phyloP scores from a whole-genome alignment of 2,888 invertebrate species.

The Meteorus colon region DNA sequence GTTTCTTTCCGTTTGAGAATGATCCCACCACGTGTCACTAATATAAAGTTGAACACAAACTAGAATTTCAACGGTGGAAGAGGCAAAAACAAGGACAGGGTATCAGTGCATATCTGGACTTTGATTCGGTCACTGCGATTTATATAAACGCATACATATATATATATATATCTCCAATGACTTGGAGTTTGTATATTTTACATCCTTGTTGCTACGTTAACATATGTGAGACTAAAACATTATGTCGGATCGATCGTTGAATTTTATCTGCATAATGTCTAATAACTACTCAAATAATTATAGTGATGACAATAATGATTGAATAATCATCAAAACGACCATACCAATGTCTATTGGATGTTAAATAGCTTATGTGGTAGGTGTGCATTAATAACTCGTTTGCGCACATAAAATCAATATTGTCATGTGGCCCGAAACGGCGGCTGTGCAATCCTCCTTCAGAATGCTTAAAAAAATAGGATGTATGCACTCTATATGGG shows the following conservation, averaged over 20 bases:
- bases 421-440: constrained; percentile 49
- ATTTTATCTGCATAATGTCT: background rate
- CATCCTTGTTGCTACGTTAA: background rate
- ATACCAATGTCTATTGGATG: background rate
- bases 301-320: background rate
- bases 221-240: background rate
- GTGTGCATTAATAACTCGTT: constrained; percentile 49
- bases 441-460: constrained; percentile 59
- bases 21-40: constrained; percentile 12
- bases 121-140: constrained; percentile 28
- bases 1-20: constrained; percentile 14
- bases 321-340: background rate
- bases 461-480: constrained; percentile 52
- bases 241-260: background rate
- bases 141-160: background rate
- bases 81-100: constrained; percentile 13
- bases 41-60: background rate
- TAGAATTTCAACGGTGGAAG: constrained; percentile 24
- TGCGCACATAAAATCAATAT: constrained; percentile 61
- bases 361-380: constrained; percentile 46
- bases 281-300: background rate
- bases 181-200: background rate
- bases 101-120: constrained; percentile 33
- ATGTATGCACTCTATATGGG: constrained; percentile 54
- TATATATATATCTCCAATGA: background rate